Evolutionary conservation across 1,140 invertebrate species (phyloP).

Genomic region (Ganaspis sp.): DNA sequence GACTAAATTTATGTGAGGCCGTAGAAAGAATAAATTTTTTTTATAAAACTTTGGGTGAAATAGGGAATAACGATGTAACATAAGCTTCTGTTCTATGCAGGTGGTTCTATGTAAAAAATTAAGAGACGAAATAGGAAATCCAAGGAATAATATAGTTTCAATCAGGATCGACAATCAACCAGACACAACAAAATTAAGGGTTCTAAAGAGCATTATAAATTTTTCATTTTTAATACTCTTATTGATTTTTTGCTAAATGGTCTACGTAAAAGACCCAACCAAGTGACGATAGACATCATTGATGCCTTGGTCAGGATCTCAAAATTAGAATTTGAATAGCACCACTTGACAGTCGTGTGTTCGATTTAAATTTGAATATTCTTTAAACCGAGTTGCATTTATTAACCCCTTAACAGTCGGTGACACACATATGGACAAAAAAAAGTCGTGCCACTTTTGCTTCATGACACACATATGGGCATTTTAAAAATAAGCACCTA

Average conservation of each 20-base stretch:
- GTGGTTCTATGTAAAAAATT: no score
- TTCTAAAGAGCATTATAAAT: constrained; percentile 29
- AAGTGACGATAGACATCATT: constrained; percentile 38
- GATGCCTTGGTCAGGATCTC: constrained; percentile 28
- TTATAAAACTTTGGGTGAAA: neutral
- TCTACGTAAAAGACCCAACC: constrained; percentile 23
- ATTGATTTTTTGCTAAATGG: constrained; percentile 40
- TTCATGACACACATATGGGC: no score
- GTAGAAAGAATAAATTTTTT: neutral
- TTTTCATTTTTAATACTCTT: constrained; percentile 32
- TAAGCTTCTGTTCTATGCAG: neutral
- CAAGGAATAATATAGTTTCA: no score
- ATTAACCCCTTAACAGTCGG: no score
- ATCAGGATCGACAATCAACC: no score
- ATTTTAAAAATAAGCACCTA: no score
- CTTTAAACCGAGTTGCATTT: constrained; percentile 40
- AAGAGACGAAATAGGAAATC: no score
- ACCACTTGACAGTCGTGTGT: neutral
- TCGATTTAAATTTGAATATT: constrained; percentile 27
- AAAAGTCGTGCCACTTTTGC: no score
- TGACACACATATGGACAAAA: no score
- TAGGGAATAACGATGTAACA: neutral
- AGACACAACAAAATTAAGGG: constrained; percentile 7
- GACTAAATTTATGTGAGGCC: neutral
- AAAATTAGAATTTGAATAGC: neutral